phyloP scores from a whole-genome alignment of 2,888 invertebrate species.

The Drosophila greeni region DNA sequence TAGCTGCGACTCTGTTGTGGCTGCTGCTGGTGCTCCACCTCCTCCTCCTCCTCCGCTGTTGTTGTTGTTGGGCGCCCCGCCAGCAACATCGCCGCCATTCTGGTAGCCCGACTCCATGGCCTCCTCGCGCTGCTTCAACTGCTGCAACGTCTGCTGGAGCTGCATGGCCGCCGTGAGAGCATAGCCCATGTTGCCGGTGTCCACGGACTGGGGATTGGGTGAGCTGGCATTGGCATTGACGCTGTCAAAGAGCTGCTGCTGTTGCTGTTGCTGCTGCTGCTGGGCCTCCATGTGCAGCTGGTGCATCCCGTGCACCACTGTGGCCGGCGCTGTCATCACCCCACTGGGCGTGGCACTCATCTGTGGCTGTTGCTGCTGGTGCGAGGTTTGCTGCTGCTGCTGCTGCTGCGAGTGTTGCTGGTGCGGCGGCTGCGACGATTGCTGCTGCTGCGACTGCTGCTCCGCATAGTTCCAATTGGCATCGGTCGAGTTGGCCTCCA shows the following conservation, averaged over 20 bases:
- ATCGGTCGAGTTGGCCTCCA: slow-evolving; percentile 73
- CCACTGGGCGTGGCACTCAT: slow-evolving; percentile 78
- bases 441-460: slow-evolving; percentile 52
- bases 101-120: slow-evolving; percentile 61
- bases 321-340: slow-evolving; percentile 79
- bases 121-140: slow-evolving; percentile 74
- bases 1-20: slow-evolving; percentile 41
- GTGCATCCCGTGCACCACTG: slow-evolving; percentile 75
- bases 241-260: slow-evolving; percentile 80
- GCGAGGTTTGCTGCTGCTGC: slow-evolving; percentile 46
- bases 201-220: slow-evolving; percentile 76
- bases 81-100: slow-evolving; percentile 40
- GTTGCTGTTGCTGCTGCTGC: slow-evolving; percentile 73
- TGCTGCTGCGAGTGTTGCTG: slow-evolving; percentile 44
- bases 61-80: slow-evolving; percentile 29
- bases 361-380: slow-evolving; percentile 78
- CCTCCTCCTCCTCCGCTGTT: slow-evolving; percentile 28
- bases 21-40: slow-evolving; percentile 32
- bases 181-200: slow-evolving; percentile 77
- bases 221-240: slow-evolving; percentile 66
- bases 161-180: slow-evolving; percentile 74
- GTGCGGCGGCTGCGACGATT: slow-evolving; percentile 74
- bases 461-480: slow-evolving; percentile 74
- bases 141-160: slow-evolving; percentile 75
- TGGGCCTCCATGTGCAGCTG: slow-evolving; percentile 60